phyloP scores from a whole-genome alignment of 2,113 vertebrate genomes.

The Colaptes auratus region DNA sequence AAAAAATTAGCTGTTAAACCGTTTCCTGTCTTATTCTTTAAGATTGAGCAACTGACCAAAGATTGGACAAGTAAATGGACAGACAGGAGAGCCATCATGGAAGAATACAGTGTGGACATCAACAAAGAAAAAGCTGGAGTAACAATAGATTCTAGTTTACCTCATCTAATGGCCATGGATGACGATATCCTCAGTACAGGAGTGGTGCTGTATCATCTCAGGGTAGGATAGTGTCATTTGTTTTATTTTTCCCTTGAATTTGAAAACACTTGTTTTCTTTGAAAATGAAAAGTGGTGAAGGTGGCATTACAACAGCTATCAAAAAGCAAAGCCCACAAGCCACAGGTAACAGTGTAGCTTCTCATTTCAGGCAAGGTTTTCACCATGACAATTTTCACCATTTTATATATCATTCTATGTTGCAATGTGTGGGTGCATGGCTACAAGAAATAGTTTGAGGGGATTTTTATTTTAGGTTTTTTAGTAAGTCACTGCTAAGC shows the following conservation, averaged over 20 bases:
- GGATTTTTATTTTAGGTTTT: not conserved
- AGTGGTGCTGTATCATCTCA: slow-evolving; percentile 93
- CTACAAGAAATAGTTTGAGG: not conserved
- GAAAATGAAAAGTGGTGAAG: not conserved
- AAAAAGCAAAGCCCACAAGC: not conserved
- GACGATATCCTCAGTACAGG: slow-evolving; percentile 93
- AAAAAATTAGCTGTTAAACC: not conserved
- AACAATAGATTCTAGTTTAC: slow-evolving; percentile 87
- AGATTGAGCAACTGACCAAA: slow-evolving; percentile 93
- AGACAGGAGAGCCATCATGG: slow-evolving; percentile 88
- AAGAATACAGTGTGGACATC: slow-evolving; percentile 92
- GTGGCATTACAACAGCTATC: not conserved
- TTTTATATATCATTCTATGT: not conserved
- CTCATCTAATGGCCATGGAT: slow-evolving; percentile 90
- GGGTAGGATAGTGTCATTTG: slow-evolving; percentile 76
- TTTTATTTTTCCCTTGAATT: not conserved
- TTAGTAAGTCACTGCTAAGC: not conserved
- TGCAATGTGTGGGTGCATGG: not conserved
- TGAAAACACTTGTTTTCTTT: not conserved
- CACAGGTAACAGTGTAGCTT: not conserved
- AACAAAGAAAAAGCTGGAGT: slow-evolving; percentile 87
- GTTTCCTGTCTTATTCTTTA: not conserved
- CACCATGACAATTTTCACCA: not conserved
- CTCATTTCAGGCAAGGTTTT: not conserved
- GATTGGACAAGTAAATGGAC: slow-evolving; percentile 91